Evolutionary conservation across 2,888 invertebrate genomes (phyloP), one percentile per base, ranked within the genome.

Genomic region (Archaeoteleia sp.): DNA sequence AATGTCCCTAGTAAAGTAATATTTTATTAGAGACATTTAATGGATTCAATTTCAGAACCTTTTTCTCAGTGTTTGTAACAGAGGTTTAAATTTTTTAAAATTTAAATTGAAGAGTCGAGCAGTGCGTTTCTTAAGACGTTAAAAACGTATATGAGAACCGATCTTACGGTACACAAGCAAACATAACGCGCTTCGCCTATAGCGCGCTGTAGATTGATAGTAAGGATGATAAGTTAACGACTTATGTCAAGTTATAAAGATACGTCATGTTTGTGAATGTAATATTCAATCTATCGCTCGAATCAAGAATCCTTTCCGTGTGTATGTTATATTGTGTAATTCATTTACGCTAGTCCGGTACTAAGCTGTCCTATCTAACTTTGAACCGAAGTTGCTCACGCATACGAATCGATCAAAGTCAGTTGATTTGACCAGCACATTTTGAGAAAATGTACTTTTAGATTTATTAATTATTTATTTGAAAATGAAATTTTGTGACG

Each of bases 311-410:
- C 46, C 45, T 55, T 67, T 67, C 60, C 49, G 67, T 61, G 67
- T 61, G 67, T 13, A 58, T 66, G 65, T 17, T 55, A 49, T 32
- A 65, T 46, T 29, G 48, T 42, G 60, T 67, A 67, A 61, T 67
- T 61, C 61, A 67, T 66, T 72, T 80, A 81, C 78, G 79, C 82
- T 82, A 82, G 82, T 81, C 82, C 78, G 81, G 81, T 82, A 81
- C 67, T 81, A 82, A 82, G 76, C 80, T 78, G 75, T 80, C 80
- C 80, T 81, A 79, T 72, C 71, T 74, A 75, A 74, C 71, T 60
- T 68, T 74, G 37, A 63, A 67, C n/a, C n/a, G n/a, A n/a, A n/a
- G n/a, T n/a, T n/a, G n/a, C n/a, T n/a, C 55, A 67, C 10, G 34
- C 27, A 37, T 27, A 35, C 55, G 55, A 67, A 55, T 67, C 35